Evolutionary conservation across 2,797 vertebrate species (phyloP), one percentile per base, ranked within the genome.

Genomic region (Sciurus vulgaris): DNA sequence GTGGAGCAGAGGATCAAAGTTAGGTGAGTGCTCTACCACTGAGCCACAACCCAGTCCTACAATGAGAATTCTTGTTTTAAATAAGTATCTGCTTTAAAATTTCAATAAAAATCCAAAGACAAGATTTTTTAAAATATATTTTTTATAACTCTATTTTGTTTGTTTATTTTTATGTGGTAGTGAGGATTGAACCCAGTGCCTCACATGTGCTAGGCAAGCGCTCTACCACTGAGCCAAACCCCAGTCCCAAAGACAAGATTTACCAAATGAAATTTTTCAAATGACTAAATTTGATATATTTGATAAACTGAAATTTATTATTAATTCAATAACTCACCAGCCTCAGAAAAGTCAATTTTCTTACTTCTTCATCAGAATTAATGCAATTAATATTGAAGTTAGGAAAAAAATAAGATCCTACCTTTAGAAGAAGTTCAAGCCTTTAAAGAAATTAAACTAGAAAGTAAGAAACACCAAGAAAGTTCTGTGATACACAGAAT

Each of bases 381-480:
- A 84, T 65, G 4, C 65, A 86, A 61, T 59, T 74, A 92, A 85
- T 78, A 92, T 3, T 76, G 70, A 51, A 33, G 9, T 77, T 28
- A 5, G 59, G 14, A 89, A 87, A 92, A 96, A 91, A 13, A 35
- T 20, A 78, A 76, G 13, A 93, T 82, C 35, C 35, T 67, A 87
- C 14, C 6, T 35, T 26, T 89, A 81, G 24, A 93, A 86, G 20
- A 87, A 85, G 90, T 88, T 85, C n/a, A 91, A 56, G 56, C 28
- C 89, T 44, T 73, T 72, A 96, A 87, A 33, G n/a, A 89, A 86
- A 95, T 79, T 35, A 93, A 83, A 94, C 3, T 63, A 69, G 70
- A 86, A 96, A 78, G 67, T 76, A 70, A 95, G 47, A 93, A 96
- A 92, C 17, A 93, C 28, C n/a, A 69, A 35, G 82, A 72, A 85